Evolutionary conservation across 1,140 invertebrate species (phyloP).

Genomic region (Sesamia nonagrioides): DNA sequence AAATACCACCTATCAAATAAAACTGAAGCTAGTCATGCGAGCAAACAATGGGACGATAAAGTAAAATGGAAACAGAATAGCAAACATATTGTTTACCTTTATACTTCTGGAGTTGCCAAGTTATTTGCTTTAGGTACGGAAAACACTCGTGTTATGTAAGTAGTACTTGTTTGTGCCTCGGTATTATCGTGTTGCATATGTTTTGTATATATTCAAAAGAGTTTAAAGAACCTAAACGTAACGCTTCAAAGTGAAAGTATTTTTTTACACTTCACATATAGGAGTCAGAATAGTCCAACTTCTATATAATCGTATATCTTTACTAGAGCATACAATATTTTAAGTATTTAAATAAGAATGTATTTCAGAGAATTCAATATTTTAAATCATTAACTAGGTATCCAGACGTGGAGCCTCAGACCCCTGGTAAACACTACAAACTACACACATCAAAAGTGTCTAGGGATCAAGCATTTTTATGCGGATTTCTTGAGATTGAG

Average conservation of each 20-base stretch:
- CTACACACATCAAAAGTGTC: too few relatives aligned
- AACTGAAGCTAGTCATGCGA: slow-evolving; percentile 28
- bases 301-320: too few relatives aligned
- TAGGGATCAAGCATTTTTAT: too few relatives aligned
- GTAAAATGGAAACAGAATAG: slow-evolving; percentile 24
- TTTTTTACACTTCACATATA: too few relatives aligned
- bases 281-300: too few relatives aligned
- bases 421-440: not conserved
- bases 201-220: not conserved
- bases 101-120: slow-evolving; percentile 39
- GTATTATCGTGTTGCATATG: slow-evolving; percentile 1
- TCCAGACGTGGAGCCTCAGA: not conserved
- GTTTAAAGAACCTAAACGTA: not conserved
- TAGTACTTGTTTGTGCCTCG: not conserved
- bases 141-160: slow-evolving; percentile 28
- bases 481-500: too few relatives aligned
- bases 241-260: not conserved
- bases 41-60: slow-evolving; percentile 33
- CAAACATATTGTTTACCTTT: slow-evolving; percentile 40
- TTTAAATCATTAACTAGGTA: too few relatives aligned
- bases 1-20: slow-evolving; percentile 33
- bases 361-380: too few relatives aligned
- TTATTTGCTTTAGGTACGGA: slow-evolving; percentile 20
- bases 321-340: too few relatives aligned
- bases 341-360: too few relatives aligned